Conservation (phyloP, 2,797 vertebrate genomes). For the Hydrocynus forskahlii region DNA sequence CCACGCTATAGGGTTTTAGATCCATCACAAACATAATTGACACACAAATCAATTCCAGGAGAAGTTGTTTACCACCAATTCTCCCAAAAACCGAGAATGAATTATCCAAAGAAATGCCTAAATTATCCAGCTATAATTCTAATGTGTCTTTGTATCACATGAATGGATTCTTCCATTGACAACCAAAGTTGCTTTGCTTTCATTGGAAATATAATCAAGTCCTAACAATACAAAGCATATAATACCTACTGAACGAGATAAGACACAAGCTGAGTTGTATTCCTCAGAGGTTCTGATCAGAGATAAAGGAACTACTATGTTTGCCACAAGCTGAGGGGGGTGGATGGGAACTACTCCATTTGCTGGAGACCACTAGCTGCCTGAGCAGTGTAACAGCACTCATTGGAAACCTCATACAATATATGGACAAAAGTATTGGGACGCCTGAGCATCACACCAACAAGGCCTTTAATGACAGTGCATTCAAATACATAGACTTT, state of each 20-base stretch:
- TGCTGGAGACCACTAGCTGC: conserved; percentile 5
- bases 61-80: neutral
- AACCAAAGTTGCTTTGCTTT: neutral
- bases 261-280: neutral
- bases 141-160: neutral
- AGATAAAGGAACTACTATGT: conserved; percentile 10
- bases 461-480: no score
- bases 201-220: conserved; percentile 6
- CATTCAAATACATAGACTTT: no score
- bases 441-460: no score
- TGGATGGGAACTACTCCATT: neutral
- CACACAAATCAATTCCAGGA: neutral
- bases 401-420: neutral
- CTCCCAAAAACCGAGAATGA: neutral
- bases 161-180: conserved; percentile 2
- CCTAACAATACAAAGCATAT: neutral
- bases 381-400: conserved; percentile 28
- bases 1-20: neutral
- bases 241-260: conserved; percentile 19
- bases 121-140: neutral
- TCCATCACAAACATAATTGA: neutral
- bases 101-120: neutral
- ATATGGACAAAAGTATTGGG: neutral
- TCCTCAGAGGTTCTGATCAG: conserved; percentile 22
- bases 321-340: conserved; percentile 2